Conservation (phyloP, 2,113 vertebrate species). For the Copsychus sechellarum region DNA sequence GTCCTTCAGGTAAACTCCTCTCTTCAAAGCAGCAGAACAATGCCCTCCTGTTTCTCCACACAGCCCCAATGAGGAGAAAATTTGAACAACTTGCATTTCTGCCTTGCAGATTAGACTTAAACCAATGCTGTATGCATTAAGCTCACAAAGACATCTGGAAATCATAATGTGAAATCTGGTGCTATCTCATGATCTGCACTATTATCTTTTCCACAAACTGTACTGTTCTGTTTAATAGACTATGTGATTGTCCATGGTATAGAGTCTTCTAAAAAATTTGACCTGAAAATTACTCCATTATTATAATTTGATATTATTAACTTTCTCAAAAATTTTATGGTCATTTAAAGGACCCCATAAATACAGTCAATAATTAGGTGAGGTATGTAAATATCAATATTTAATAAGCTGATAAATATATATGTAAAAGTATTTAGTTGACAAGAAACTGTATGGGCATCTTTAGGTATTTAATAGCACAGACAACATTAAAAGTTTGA, state of each 20-base stretch:
- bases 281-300: slow-evolving; percentile 28
- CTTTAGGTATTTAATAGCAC: slow-evolving; percentile 39
- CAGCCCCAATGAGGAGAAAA: background rate
- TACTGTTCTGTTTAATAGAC: slow-evolving; percentile 1
- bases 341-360: slow-evolving; percentile 43
- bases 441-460: background rate
- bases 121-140: slow-evolving; percentile 30
- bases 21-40: background rate
- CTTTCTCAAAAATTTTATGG: slow-evolving; percentile 23
- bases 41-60: background rate
- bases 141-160: slow-evolving; percentile 30
- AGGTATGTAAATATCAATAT: slow-evolving; percentile 53
- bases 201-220: slow-evolving; percentile 22
- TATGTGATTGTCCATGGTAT: background rate
- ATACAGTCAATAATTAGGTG: slow-evolving; percentile 36
- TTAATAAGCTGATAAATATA: slow-evolving; percentile 50
- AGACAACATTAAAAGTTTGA: slow-evolving; percentile 35
- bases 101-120: slow-evolving; percentile 6
- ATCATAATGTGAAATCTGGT: slow-evolving; percentile 13
- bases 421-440: slow-evolving; percentile 31
- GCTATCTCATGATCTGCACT: background rate
- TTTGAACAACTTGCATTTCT: background rate
- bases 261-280: slow-evolving; percentile 14
- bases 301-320: slow-evolving; percentile 39
- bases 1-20: background rate